Conservation (phyloP, 2,113 vertebrate species). For the Cacatua alba region DNA sequence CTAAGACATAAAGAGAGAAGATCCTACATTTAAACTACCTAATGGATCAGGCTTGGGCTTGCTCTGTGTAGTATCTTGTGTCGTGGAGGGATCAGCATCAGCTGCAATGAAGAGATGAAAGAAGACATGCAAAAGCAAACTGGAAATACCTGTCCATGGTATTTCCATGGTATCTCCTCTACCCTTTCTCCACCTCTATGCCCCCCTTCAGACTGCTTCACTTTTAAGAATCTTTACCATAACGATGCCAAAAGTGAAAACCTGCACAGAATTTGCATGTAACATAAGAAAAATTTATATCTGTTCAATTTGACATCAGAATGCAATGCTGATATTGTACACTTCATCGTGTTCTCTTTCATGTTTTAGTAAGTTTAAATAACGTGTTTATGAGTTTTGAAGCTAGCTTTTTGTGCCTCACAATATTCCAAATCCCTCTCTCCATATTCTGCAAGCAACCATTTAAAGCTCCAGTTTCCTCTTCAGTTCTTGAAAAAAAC, state of each 20-base stretch:
- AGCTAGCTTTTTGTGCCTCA: not conserved
- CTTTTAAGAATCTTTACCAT: not conserved
- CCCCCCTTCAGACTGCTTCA: not conserved
- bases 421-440: not conserved
- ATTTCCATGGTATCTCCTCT: not conserved
- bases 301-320: not conserved
- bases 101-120: not conserved
- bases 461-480: not conserved
- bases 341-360: not conserved
- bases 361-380: not conserved
- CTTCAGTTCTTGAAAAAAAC: not conserved
- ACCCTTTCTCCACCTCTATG: not conserved
- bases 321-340: not conserved
- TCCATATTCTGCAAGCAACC: not conserved
- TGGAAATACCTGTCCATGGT: not conserved
- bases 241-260: not conserved
- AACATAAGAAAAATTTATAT: not conserved
- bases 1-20: not conserved
- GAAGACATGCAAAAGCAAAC: not conserved
- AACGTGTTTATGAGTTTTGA: not conserved
- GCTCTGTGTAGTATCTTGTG: rapidly evolving
- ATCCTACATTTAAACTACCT: not conserved
- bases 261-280: not conserved
- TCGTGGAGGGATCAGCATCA: not conserved
- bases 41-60: not conserved